Conservation (phyloP, 2,113 vertebrate species). For the Melanerpes aurifrons region DNA sequence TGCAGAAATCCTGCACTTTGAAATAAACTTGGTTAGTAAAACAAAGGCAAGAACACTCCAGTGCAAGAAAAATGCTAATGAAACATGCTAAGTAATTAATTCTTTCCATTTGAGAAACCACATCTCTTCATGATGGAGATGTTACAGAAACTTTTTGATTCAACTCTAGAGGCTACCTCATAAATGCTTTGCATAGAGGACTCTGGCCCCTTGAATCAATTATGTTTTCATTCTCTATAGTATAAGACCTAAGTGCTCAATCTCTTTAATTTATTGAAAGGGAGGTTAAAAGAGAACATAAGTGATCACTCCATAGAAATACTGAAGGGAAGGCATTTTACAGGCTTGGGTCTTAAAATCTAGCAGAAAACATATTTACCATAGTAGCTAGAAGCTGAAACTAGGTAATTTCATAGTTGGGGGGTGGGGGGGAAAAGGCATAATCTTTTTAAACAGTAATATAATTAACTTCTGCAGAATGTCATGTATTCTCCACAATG, state of each 20-base stretch:
- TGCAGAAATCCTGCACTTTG: slow-evolving; percentile 39
- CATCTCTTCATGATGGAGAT: neutral
- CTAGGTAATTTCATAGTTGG: neutral
- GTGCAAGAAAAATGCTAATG: neutral
- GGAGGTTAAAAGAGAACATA: neutral
- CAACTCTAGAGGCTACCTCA: neutral
- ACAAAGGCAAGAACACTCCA: neutral
- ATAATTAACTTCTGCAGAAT: slow-evolving; percentile 18
- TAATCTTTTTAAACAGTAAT: neutral
- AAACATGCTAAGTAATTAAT: neutral
- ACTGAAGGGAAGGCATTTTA: neutral
- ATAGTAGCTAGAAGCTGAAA: neutral
- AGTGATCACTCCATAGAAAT: neutral
- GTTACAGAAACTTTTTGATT: slow-evolving; percentile 1
- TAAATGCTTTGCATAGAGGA: neutral
- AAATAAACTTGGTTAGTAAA: slow-evolving; percentile 7
- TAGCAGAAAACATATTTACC: neutral
- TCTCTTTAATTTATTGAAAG: slow-evolving; percentile 21
- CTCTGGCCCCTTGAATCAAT: neutral
- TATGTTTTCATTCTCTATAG: neutral
- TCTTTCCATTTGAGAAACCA: slow-evolving; percentile 10
- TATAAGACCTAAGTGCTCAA: neutral
- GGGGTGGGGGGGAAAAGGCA: neutral
- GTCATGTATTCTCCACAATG: neutral
- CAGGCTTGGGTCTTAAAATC: neutral